phyloP scores from a whole-genome alignment of 1,140 invertebrate species.

The Aradophagus sp. region DNA sequence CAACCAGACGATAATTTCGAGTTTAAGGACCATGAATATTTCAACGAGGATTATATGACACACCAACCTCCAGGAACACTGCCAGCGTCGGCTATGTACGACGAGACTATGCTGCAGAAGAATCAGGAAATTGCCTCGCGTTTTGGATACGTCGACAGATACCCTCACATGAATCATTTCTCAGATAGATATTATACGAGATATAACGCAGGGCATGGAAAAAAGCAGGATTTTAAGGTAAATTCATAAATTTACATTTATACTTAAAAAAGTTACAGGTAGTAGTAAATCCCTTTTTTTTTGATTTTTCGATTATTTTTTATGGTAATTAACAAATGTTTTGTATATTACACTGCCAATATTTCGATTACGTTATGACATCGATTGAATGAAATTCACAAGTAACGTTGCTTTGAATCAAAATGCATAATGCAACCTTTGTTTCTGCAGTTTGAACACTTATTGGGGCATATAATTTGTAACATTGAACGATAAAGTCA shows the following conservation, averaged over 20 bases:
- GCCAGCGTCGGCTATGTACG: conserved; percentile 72
- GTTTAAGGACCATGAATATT: conserved; percentile 77
- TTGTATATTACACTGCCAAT: too few relatives aligned
- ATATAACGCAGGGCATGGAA: conserved; percentile 64
- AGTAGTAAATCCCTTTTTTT: too few relatives aligned
- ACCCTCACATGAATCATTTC: conserved; percentile 62
- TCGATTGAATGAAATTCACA: too few relatives aligned
- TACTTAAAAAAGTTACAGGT: too few relatives aligned
- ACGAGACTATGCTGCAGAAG: conserved; percentile 69
- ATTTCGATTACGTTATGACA: too few relatives aligned
- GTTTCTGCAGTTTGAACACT: conserved; percentile 39
- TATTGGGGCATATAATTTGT: conserved; percentile 42
- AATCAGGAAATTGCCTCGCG: conserved; percentile 67
- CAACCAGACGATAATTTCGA: conserved; percentile 79
- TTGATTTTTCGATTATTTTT: too few relatives aligned
- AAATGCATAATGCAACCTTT: conserved; percentile 14
- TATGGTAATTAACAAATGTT: too few relatives aligned
- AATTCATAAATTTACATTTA: conserved; percentile 1
- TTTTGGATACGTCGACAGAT: conserved; percentile 64
- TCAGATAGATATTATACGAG: conserved; percentile 70
- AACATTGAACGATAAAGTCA: conserved; percentile 22
- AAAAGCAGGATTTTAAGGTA: conserved; percentile 76
- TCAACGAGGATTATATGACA: conserved; percentile 69
- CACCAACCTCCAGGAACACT: conserved; percentile 70
- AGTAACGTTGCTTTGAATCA: too few relatives aligned